A percentile compares a stretch with the other conserved stretches of the same genome.
phyloP scores from a whole-genome alignment of 2,888 invertebrate genomes.

The Harpalus rufipes region DNA sequence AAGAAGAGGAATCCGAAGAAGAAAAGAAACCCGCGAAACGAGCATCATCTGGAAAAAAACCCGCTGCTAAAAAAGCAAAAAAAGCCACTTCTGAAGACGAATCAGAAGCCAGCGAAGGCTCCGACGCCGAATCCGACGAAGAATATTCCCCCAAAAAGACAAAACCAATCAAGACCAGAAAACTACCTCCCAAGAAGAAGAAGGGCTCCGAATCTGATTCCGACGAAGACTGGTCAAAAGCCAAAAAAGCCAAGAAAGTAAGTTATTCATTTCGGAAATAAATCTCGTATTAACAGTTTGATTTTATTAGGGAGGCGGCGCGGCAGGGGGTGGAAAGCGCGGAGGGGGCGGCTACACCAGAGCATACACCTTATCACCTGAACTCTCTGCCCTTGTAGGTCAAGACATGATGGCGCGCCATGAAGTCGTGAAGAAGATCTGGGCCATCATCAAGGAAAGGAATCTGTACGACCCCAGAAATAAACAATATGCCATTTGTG shows the following conservation, averaged over 20 bases:
- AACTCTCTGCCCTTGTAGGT: slow-evolving; percentile 91
- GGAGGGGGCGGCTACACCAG: slow-evolving; percentile 90
- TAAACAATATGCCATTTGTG: slow-evolving; percentile 96
- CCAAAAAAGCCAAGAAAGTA: slow-evolving; percentile 79
- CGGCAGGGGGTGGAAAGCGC: slow-evolving; percentile 74
- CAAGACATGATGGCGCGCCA: slow-evolving; percentile 91
- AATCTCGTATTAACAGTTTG: slow-evolving; percentile 5
- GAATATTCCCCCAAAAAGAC: slow-evolving; percentile 82
- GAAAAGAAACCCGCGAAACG: slow-evolving; percentile 81
- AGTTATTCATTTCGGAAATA: slow-evolving; percentile 71
- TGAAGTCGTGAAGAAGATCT: slow-evolving; percentile 93
- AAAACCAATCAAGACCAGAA: slow-evolving; percentile 79
- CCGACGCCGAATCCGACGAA: slow-evolving; percentile 80
- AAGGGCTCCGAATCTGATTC: slow-evolving; percentile 84
- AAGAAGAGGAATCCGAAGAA: slow-evolving; percentile 77
- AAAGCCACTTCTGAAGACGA: slow-evolving; percentile 78
- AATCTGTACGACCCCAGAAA: slow-evolving; percentile 95
- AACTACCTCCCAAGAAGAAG: slow-evolving; percentile 80
- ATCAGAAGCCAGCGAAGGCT: slow-evolving; percentile 77
- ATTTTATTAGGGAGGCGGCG: slow-evolving; percentile 55
- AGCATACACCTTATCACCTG: slow-evolving; percentile 90
- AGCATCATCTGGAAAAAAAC: slow-evolving; percentile 78
- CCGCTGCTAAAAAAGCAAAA: slow-evolving; percentile 78
- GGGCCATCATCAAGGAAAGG: slow-evolving; percentile 93
- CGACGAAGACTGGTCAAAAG: slow-evolving; percentile 85